phyloP scores from a whole-genome alignment of 2,113 vertebrate genomes.

The Nycticorax nycticorax region DNA sequence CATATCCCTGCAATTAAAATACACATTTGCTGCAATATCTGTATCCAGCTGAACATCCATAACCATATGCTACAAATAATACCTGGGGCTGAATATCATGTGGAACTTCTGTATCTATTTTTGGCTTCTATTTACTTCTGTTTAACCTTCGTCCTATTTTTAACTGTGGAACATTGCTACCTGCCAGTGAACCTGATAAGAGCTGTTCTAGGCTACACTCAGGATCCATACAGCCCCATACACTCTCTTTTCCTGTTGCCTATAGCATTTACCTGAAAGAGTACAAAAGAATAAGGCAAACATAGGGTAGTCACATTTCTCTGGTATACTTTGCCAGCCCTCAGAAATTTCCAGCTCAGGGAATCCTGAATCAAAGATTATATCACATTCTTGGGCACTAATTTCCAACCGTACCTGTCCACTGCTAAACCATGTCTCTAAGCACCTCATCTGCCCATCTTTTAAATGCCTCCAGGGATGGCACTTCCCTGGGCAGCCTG shows the following conservation, averaged over 20 bases:
- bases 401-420: neutral
- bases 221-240: neutral
- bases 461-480: no score
- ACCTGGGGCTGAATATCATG: neutral
- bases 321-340: neutral
- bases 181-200: neutral
- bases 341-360: neutral
- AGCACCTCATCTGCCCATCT: no score
- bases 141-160: conserved; percentile 18
- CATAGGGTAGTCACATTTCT: neutral
- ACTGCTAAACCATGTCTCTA: no score
- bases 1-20: neutral
- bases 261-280: neutral
- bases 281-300: neutral
- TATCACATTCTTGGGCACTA: neutral
- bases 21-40: neutral
- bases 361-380: neutral
- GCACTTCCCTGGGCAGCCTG: no score
- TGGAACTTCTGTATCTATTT: neutral
- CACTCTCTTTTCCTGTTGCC: neutral
- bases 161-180: neutral
- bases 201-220: neutral
- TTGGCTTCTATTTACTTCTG: neutral
- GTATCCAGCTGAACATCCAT: neutral
- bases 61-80: neutral